Conservation (phyloP, 2,113 vertebrate species). For the Dicerorhinus sumatrensis region DNA sequence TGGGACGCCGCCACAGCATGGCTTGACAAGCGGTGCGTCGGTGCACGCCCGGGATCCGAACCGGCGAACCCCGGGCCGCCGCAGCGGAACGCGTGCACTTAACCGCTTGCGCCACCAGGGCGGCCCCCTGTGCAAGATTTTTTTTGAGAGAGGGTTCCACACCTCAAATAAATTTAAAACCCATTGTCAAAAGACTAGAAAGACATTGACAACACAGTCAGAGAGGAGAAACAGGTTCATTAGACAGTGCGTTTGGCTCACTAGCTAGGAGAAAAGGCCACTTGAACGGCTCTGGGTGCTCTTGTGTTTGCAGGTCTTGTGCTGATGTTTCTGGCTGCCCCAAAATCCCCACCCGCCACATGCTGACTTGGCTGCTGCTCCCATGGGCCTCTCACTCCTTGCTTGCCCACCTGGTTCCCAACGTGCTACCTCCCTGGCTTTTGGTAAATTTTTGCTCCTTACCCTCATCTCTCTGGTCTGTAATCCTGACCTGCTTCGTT, state of each 20-base stretch:
- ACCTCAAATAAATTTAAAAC: background rate
- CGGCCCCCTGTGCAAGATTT: background rate
- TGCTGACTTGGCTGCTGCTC: background rate
- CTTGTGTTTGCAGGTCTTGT: background rate
- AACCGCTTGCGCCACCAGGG: too few relatives aligned
- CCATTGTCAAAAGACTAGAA: background rate
- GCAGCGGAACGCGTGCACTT: too few relatives aligned
- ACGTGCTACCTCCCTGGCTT: background rate
- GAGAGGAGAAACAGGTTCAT: background rate
- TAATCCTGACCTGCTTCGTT: background rate
- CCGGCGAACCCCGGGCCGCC: too few relatives aligned
- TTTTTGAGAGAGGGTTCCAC: background rate
- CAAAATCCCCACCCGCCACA: fast-evolving
- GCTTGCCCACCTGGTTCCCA: background rate
- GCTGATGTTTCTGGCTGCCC: background rate
- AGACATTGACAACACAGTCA: background rate
- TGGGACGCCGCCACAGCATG: too few relatives aligned
- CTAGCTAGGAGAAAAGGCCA: background rate
- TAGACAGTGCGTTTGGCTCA: background rate
- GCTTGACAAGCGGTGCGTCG: too few relatives aligned
- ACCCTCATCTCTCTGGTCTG: background rate
- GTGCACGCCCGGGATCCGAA: too few relatives aligned
- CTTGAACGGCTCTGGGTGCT: background rate
- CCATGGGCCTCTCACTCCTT: fast-evolving
- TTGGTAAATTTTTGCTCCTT: background rate